Evolutionary conservation across 2,113 vertebrate species (phyloP), one percentile per base, ranked within the genome.

Genomic region (Equus quagga): DNA sequence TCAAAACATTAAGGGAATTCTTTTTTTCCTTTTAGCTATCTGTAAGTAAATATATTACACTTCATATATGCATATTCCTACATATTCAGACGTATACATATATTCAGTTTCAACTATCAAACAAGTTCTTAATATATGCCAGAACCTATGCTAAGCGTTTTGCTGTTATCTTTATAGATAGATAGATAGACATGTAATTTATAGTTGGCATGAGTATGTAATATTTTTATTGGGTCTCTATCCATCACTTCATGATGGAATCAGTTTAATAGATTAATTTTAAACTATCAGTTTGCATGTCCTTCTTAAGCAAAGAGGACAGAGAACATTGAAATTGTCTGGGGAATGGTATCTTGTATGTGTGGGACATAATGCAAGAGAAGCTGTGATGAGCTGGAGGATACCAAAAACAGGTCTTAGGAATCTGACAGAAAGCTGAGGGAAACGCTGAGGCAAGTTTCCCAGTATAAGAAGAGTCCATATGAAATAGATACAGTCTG

Each of bases 211-310:
- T 49, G 56, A 93, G 89, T 76, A 62, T 46, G 5, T 60, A 72
- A 64, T 84, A 89, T 56, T 84, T 96, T 72, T 51, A 75, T 70
- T 41, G 21, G 21, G 60, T 81, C 76, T 92, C n/a, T 80, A 60
- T 85, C 33, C 80, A 54, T 76, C 36, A 26, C 56, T 88, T 87
- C 58, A 41, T 93, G 65, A 81, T 89, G 12, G 21, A 91, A 85
- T 81, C 58, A 26, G 6, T 26, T 56, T 94, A 90, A 91, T 36
- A 54, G 58, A 65, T 78, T 90, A 58, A 94, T 84, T 62, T 62
- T 67, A 51, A 75, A 64, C 15, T 44, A 23, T 67, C 23, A 36
- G 15, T 89, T 91, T 58, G 36, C 49, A 69, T 89, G 95, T 73
- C 6, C 44, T 24, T 69, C 46, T 62, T 33, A 67, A 78, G n/a